These are phyloP conservation scores for Poeciliopsis turrubarensis DNA, from an alignment of 2,113 vertebrate genomes.

Conservation along the genomic window DNA sequence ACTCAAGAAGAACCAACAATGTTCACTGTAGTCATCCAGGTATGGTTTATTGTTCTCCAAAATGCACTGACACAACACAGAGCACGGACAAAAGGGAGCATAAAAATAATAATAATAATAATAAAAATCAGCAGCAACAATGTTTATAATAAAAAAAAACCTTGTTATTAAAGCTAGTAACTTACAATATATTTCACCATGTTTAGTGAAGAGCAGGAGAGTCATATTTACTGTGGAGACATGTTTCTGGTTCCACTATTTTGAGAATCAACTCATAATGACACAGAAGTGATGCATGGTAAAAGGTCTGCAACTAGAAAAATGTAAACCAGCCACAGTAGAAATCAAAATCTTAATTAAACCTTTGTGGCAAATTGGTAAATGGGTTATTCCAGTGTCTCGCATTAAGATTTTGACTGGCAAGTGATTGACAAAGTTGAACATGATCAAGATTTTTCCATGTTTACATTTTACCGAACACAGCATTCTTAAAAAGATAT, in stretches of 20 bases:
- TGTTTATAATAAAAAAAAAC: constrained; percentile 8
- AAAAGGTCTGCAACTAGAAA: constrained; percentile 9
- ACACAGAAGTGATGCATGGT: constrained; percentile 18
- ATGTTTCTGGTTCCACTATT: neutral
- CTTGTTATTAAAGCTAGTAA: constrained; percentile 19
- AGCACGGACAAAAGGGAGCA: constrained; percentile 31
- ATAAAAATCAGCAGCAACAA: neutral
- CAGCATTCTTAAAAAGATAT: constrained; percentile 37
- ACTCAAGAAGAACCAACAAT: constrained; percentile 7
- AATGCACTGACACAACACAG: constrained; percentile 43
- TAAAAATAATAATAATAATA: neutral
- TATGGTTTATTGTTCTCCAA: constrained; percentile 66
- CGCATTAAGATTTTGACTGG: constrained; percentile 22
- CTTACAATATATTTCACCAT: constrained; percentile 2
- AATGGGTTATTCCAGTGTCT: constrained; percentile 15
- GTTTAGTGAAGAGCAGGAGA: constrained; percentile 4
- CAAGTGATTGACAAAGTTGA: constrained; percentile 28
- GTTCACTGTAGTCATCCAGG: constrained; percentile 46
- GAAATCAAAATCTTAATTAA: constrained; percentile 25
- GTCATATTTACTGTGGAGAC: constrained; percentile 11
- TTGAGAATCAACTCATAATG: constrained; percentile 5
- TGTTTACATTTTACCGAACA: constrained; percentile 16
- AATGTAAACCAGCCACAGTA: constrained; percentile 25
- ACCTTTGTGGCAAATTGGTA: constrained; percentile 5
- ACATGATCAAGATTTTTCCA: constrained; percentile 20